Percentiles rank a stretch among this genome's conserved stretches.
phyloP scores from a whole-genome alignment of 1,140 invertebrate genomes.

The Cephus cinctus region DNA sequence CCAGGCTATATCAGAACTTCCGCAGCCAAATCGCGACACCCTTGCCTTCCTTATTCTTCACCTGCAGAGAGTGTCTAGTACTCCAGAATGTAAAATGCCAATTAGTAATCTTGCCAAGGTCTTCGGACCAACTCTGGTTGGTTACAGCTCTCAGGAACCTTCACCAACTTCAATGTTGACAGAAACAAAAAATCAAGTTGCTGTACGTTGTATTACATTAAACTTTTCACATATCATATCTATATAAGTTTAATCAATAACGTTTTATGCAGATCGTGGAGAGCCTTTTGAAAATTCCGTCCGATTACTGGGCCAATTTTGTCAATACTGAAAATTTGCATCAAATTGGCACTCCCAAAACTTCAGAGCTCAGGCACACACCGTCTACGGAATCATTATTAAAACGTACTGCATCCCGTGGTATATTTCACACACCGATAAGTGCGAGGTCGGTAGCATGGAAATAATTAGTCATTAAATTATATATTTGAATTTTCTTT shows the following conservation, averaged over 20 bases:
- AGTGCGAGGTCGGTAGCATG: conserved; percentile 30
- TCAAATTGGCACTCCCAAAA: conserved; percentile 39
- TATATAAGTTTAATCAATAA: conserved; percentile 12
- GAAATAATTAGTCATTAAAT: background rate
- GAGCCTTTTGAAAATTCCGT: conserved; percentile 63
- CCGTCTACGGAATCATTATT: conserved; percentile 59
- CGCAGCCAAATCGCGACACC: conserved; percentile 84
- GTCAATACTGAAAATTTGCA: conserved; percentile 49
- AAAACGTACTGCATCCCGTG: conserved; percentile 46
- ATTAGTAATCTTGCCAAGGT: conserved; percentile 74
- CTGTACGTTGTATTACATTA: conserved; percentile 46
- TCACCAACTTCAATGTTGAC: conserved; percentile 63
- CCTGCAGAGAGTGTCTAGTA: conserved; percentile 75
- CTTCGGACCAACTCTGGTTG: conserved; percentile 84
- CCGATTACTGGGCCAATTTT: conserved; percentile 68
- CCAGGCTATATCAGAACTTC: conserved; percentile 71
- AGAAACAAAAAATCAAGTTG: conserved; percentile 64
- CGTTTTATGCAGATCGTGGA: conserved; percentile 62
- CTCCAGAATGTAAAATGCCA: conserved; percentile 76
- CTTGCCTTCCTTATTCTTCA: conserved; percentile 83
- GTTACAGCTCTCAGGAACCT: conserved; percentile 71
- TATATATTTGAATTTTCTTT: conserved; percentile 9
- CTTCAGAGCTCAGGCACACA: conserved; percentile 52
- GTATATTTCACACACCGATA: conserved; percentile 50
- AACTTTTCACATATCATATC: conserved; percentile 5